Evolutionary conservation across 2,888 invertebrate species (phyloP).

Genomic region (Bombyx huttoni): DNA sequence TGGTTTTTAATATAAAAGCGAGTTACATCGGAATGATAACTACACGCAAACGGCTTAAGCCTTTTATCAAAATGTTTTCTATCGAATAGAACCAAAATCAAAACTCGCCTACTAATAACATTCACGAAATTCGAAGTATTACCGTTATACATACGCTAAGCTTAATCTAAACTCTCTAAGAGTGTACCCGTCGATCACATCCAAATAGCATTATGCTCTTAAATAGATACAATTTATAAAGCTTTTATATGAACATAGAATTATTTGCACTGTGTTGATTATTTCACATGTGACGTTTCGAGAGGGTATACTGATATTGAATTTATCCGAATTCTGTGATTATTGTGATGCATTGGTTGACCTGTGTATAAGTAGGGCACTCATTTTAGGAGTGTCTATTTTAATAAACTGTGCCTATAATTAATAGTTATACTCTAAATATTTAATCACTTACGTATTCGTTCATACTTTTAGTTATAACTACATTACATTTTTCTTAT

Average conservation of each 20-base stretch:
- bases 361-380: too few species aligned
- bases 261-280: not conserved
- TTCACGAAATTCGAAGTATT: constrained; percentile 16
- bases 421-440: too few species aligned
- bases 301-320: not conserved
- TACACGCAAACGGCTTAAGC: not conserved
- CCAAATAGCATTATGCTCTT: constrained; percentile 30
- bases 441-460: too few species aligned
- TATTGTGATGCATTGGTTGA: too few species aligned
- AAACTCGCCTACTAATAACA: constrained; percentile 2
- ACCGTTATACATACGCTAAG: constrained; percentile 15
- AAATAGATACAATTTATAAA: not conserved
- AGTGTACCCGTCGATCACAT: constrained; percentile 44
- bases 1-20: not conserved
- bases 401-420: too few species aligned
- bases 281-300: not conserved
- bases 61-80: constrained; percentile 1
- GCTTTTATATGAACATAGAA: constrained; percentile 3
- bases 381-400: too few species aligned
- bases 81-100: constrained; percentile 4
- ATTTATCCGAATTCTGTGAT: not conserved
- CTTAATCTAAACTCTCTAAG: constrained; percentile 38
- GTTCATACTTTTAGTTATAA: too few species aligned
- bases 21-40: constrained; percentile 9
- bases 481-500: too few species aligned